A percentile compares a stretch with the other conserved stretches of the same genome.
Conservation (phyloP, 92 coral and sea anemone genomes). For the Epizoanthus ramosus region DNA sequence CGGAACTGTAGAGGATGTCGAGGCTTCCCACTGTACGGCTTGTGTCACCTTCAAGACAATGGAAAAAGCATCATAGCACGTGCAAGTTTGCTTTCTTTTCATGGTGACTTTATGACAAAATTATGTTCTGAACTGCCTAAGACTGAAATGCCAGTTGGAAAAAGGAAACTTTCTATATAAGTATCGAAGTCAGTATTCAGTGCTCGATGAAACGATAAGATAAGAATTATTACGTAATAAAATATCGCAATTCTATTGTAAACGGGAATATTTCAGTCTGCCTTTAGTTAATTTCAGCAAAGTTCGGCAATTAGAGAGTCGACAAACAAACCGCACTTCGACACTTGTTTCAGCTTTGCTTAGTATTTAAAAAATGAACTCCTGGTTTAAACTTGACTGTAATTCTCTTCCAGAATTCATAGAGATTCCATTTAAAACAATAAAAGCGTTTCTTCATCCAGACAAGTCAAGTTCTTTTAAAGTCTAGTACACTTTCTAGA, state of each 20-base stretch:
- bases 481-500: not conserved
- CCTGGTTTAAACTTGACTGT: no score
- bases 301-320: not conserved
- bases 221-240: not conserved
- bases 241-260: no score
- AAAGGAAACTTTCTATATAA: not conserved
- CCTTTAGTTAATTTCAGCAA: not conserved
- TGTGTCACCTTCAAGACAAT: not conserved
- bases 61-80: not conserved
- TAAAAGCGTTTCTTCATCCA: not conserved
- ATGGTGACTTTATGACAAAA: not conserved
- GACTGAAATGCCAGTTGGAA: not conserved
- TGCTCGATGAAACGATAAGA: conserved; percentile 1
- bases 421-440: not conserved
- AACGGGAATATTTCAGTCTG: not conserved
- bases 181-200: not conserved
- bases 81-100: not conserved
- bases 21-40: conserved; percentile 12
- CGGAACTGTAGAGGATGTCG: not conserved
- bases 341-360: not conserved
- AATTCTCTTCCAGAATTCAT: not conserved
- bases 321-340: not conserved
- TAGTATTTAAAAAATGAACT: no score
- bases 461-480: not conserved
- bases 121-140: not conserved